These are phyloP conservation scores for Osmerus eperlanus DNA, from an alignment of 2,113 vertebrate species.

Conservation along the genomic window DNA sequence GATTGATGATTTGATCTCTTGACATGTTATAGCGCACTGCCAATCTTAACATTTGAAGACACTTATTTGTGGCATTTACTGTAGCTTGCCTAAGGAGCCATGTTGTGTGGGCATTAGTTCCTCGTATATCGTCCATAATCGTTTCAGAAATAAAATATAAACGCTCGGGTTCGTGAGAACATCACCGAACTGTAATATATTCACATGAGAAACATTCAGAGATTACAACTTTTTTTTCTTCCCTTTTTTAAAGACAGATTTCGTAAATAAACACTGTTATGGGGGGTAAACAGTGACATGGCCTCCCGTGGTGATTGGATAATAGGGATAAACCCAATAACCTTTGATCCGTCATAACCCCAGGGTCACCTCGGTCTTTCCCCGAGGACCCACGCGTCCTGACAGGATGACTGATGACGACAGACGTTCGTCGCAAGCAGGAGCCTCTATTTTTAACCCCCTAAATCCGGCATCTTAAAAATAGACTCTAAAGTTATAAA, in stretches of 20 bases:
- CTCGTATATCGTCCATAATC: neutral
- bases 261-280: neutral
- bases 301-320: slow-evolving; percentile 41
- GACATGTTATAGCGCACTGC: slow-evolving; percentile 69
- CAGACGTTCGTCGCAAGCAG: slow-evolving; percentile 52
- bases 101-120: slow-evolving; percentile 40
- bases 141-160: neutral
- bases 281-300: slow-evolving; percentile 17
- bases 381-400: slow-evolving; percentile 56
- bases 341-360: slow-evolving; percentile 63
- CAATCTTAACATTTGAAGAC: slow-evolving; percentile 52
- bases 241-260: slow-evolving; percentile 38
- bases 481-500: slow-evolving; percentile 76
- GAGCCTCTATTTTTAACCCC: slow-evolving; percentile 87
- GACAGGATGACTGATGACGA: slow-evolving; percentile 64
- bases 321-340: slow-evolving; percentile 62
- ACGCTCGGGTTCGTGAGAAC: neutral
- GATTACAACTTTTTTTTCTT: slow-evolving; percentile 8
- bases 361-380: slow-evolving; percentile 54
- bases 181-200: slow-evolving; percentile 3
- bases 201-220: slow-evolving; percentile 21
- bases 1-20: slow-evolving; percentile 68
- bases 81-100: slow-evolving; percentile 37
- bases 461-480: slow-evolving; percentile 83
- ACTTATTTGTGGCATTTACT: slow-evolving; percentile 67